Evolutionary conservation across 2,113 vertebrate genomes (phyloP).

Genomic region (Nannobrachium achirus): DNA sequence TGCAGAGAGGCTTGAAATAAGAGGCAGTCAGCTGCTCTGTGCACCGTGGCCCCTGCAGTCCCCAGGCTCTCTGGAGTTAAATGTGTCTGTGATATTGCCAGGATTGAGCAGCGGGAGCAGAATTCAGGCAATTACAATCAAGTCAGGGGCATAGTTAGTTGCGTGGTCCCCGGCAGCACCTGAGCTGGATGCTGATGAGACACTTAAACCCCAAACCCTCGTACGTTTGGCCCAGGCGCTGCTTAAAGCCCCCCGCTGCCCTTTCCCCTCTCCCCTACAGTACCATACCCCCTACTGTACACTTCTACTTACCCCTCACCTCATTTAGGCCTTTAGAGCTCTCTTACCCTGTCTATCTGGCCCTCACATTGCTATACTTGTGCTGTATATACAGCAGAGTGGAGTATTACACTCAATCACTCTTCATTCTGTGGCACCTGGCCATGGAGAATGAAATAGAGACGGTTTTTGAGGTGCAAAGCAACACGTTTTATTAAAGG

Average conservation of each 20-base stretch:
- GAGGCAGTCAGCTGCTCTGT: slow-evolving; percentile 70
- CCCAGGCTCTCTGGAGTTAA: slow-evolving; percentile 79
- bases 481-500: neutral
- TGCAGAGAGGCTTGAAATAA: slow-evolving; percentile 62
- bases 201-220: slow-evolving; percentile 96
- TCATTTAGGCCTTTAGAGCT: slow-evolving; percentile 69
- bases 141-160: slow-evolving; percentile 98
- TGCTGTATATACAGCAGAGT: slow-evolving; percentile 64
- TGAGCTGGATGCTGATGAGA: slow-evolving; percentile 99
- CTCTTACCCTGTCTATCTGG: slow-evolving; percentile 51
- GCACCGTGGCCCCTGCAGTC: slow-evolving; percentile 60
- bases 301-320: slow-evolving; percentile 82
- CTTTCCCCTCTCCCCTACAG: slow-evolving; percentile 83
- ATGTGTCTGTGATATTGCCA: slow-evolving; percentile 97
- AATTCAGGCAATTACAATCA: slow-evolving; percentile 99
- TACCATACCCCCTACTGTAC: slow-evolving; percentile 86
- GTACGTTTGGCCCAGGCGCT: slow-evolving; percentile 88
- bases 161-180: slow-evolving; percentile 92
- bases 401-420: slow-evolving; percentile 76
- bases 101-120: slow-evolving; percentile 98
- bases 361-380: slow-evolving; percentile 63
- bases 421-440: slow-evolving; percentile 60
- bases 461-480: too few relatives aligned
- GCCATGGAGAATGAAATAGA: too few relatives aligned
- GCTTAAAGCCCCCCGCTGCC: slow-evolving; percentile 84